A percentile compares a stretch with the other conserved stretches of the same genome.
Conservation (phyloP, 2,113 vertebrate species). For the Mustelus asterias region DNA sequence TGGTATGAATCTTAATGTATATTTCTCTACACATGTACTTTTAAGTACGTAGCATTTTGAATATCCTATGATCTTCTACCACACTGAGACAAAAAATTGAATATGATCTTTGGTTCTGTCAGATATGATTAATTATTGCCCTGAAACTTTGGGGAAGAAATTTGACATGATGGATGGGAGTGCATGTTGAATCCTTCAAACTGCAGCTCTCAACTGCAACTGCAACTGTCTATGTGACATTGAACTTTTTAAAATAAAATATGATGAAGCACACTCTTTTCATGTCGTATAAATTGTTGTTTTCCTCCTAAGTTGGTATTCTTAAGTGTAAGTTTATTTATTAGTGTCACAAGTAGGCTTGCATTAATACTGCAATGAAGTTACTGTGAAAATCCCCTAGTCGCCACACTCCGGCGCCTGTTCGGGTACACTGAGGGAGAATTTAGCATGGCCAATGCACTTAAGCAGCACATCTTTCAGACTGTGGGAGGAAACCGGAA, state of each 20-base stretch:
- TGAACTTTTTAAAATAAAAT: neutral
- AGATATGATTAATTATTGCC: neutral
- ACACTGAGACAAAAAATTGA: neutral
- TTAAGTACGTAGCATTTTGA: neutral
- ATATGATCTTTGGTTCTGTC: neutral
- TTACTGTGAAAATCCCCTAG: too few species aligned
- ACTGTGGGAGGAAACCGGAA: too few species aligned
- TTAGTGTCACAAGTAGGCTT: too few species aligned
- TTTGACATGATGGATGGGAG: neutral
- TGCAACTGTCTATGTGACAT: neutral
- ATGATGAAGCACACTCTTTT: neutral
- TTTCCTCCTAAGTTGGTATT: too few species aligned
- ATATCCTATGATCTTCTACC: constrained; percentile 8
- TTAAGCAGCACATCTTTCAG: too few species aligned
- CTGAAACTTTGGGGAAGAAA: neutral
- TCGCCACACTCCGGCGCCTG: too few species aligned
- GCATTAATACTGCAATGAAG: too few species aligned
- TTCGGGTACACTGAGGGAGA: too few species aligned
- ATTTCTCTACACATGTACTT: neutral
- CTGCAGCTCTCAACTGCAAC: neutral
- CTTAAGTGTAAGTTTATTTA: too few species aligned
- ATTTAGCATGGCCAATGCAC: too few species aligned
- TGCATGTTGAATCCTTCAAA: neutral
- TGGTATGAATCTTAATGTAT: neutral
- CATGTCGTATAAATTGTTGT: too few species aligned